These are phyloP conservation scores for Syndactyla subalaris DNA, from an alignment of 2,797 vertebrate genomes.

Conservation along the genomic window DNA sequence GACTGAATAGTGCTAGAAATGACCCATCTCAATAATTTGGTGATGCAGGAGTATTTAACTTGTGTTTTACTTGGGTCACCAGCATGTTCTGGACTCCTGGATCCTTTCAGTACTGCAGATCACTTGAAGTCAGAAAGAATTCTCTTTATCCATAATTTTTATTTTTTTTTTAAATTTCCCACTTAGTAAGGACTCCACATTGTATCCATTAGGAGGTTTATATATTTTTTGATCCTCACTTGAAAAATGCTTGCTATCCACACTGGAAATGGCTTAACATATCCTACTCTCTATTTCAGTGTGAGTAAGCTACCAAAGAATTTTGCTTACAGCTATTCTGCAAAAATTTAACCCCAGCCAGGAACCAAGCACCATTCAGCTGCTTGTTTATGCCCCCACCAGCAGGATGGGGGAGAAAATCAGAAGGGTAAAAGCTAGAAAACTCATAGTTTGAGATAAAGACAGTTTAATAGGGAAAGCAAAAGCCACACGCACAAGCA, in stretches of 20 bases:
- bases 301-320: neutral
- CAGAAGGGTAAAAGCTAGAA: neutral
- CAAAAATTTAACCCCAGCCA: neutral
- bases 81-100: neutral
- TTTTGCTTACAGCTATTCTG: neutral
- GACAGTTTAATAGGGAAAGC: neutral
- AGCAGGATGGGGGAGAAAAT: neutral
- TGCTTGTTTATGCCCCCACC: neutral
- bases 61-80: neutral
- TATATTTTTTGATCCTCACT: neutral
- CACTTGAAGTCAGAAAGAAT: neutral
- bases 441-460: neutral
- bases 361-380: neutral
- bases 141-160: neutral
- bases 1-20: neutral
- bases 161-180: neutral
- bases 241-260: neutral
- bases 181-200: neutral
- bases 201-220: neutral
- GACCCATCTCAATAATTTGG: neutral
- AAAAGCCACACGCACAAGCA: neutral
- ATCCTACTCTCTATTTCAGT: neutral
- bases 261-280: neutral
- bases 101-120: neutral
- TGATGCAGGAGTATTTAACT: neutral